phyloP scores from a whole-genome alignment of 2,797 vertebrate species.

The Arrhamphus sclerolepis region DNA sequence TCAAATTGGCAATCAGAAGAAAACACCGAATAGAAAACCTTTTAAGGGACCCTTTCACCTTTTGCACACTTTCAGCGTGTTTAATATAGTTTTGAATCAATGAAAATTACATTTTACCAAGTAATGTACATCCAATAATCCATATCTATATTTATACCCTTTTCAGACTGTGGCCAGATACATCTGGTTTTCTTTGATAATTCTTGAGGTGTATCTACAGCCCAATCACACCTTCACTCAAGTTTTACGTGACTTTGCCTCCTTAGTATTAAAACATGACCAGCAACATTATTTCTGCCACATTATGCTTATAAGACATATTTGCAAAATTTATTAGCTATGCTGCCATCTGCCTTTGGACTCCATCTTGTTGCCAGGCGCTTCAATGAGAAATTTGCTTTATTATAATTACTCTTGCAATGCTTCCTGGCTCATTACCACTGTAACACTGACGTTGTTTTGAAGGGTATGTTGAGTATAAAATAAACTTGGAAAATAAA shows the following conservation, averaged over 20 bases:
- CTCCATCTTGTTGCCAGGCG: constrained; percentile 68
- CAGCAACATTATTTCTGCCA: constrained; percentile 47
- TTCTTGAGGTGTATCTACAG: neutral
- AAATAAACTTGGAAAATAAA: constrained; percentile 44
- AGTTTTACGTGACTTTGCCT: neutral
- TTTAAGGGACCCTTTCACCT: neutral
- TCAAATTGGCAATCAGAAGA: neutral
- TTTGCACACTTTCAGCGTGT: no score
- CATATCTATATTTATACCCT: no score
- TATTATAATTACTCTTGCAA: constrained; percentile 53
- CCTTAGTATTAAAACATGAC: constrained; percentile 36
- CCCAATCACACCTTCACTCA: no score
- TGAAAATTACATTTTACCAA: no score
- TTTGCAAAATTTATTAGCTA: constrained; percentile 12
- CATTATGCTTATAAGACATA: constrained; percentile 23
- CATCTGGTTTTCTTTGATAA: neutral
- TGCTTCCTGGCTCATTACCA: constrained; percentile 36
- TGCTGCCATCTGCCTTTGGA: constrained; percentile 36
- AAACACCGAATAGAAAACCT: neutral
- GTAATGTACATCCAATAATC: no score
- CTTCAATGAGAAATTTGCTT: constrained; percentile 59
- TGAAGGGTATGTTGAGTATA: constrained; percentile 45
- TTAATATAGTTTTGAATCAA: no score
- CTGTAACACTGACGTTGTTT: constrained; percentile 30
- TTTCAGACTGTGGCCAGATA: neutral